Percentiles rank a stretch among this genome's conserved stretches.
These are phyloP conservation scores for Tragopan temminckii DNA, from an alignment of 2,797 vertebrate species.

Conservation along the genomic window DNA sequence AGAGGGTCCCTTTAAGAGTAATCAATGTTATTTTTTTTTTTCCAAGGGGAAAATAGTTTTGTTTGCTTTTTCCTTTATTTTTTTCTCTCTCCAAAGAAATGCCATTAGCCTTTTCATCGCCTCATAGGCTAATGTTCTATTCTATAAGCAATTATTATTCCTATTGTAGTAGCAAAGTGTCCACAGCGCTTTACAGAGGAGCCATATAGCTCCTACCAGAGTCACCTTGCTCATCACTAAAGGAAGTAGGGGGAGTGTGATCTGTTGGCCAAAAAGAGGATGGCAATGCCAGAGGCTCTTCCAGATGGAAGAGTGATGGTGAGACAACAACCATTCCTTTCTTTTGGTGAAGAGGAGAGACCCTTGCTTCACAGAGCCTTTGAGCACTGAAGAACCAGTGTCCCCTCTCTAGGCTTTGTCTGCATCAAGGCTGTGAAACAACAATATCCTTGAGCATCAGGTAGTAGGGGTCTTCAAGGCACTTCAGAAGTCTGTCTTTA, in stretches of 20 bases:
- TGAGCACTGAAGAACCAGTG: neutral
- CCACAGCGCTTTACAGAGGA: neutral
- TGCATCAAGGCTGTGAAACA: neutral
- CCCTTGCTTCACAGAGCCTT: neutral
- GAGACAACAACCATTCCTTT: neutral
- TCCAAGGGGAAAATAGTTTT: neutral
- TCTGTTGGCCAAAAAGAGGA: neutral
- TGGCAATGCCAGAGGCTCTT: neutral
- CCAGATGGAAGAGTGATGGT: neutral
- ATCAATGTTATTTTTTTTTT: conserved; percentile 54
- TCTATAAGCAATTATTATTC: neutral
- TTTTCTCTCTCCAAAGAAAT: neutral
- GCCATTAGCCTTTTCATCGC: neutral
- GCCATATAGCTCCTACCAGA: neutral
- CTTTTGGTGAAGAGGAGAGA: neutral
- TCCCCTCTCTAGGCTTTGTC: neutral
- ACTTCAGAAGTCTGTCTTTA: neutral
- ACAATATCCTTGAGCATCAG: neutral
- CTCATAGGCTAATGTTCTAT: neutral
- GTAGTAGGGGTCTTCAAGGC: neutral
- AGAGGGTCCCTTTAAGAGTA: conserved; percentile 55
- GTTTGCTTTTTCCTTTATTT: neutral
- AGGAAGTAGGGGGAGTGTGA: neutral
- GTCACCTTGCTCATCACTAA: neutral
- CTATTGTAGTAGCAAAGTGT: neutral